phyloP scores from a whole-genome alignment of 2,888 invertebrate genomes.

The Lycocerus yunnanus region DNA sequence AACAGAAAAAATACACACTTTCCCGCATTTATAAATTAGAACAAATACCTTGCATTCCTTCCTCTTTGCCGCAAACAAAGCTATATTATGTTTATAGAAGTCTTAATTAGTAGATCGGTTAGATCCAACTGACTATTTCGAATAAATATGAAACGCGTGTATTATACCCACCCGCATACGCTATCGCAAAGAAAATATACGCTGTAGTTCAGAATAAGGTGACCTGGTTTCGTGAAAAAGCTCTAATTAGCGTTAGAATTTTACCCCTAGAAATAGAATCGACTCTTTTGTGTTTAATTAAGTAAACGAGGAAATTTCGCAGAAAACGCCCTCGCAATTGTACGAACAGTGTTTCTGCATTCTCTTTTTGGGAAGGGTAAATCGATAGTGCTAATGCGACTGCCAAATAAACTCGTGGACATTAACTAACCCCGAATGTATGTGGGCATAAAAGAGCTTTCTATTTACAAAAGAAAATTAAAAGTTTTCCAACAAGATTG shows the following conservation, averaged over 20 bases:
- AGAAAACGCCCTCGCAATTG: constrained; percentile 20
- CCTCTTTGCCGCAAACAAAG: not conserved
- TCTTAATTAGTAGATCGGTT: no score
- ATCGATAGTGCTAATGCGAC: not conserved
- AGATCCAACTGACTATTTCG: no score
- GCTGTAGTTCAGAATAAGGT: not conserved
- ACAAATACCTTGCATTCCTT: not conserved
- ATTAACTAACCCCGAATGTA: not conserved
- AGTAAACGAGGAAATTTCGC: constrained; percentile 26
- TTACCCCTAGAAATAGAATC: constrained; percentile 2
- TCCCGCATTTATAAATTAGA: not conserved
- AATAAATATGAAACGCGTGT: no score
- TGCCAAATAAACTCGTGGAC: not conserved
- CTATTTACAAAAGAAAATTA: not conserved
- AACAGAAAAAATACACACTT: not conserved
- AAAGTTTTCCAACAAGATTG: not conserved
- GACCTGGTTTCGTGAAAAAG: not conserved
- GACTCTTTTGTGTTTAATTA: constrained; percentile 22
- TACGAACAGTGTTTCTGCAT: not conserved
- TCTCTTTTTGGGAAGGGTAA: constrained; percentile 2
- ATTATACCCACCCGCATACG: no score
- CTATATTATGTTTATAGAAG: not conserved
- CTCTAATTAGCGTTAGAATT: not conserved
- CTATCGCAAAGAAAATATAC: not conserved
- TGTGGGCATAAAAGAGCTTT: not conserved